A percentile compares a stretch with the other conserved stretches of the same genome.
phyloP scores from a whole-genome alignment of 2,888 invertebrate genomes.

The Eudemis profundana region DNA sequence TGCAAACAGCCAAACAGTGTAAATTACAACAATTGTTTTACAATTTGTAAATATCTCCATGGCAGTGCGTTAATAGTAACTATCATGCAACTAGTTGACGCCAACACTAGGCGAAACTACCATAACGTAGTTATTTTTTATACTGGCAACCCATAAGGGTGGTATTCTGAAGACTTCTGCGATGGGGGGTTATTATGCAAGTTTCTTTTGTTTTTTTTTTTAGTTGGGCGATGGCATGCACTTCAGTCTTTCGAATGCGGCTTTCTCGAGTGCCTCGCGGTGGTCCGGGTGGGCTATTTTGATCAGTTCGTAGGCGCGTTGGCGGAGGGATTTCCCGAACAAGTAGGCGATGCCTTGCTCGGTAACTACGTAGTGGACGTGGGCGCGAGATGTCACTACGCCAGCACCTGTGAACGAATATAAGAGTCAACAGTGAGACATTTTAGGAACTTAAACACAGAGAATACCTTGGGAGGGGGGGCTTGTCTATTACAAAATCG shows the following conservation, averaged over 20 bases:
- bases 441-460: too few species aligned
- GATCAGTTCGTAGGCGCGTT: slow-evolving; percentile 95
- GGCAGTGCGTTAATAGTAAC: slow-evolving; percentile 28
- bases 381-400: slow-evolving; percentile 96
- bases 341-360: slow-evolving; percentile 95
- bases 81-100: slow-evolving; percentile 25
- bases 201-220: slow-evolving; percentile 26
- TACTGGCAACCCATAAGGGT: slow-evolving; percentile 47
- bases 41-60: background rate
- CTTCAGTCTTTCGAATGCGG: slow-evolving; percentile 93
- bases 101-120: slow-evolving; percentile 34
- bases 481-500: too few species aligned
- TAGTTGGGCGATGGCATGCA: slow-evolving; percentile 88
- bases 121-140: slow-evolving; percentile 42
- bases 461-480: too few species aligned
- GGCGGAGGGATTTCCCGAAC: slow-evolving; percentile 95
- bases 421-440: background rate
- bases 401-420: slow-evolving; percentile 89
- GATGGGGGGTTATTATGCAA: slow-evolving; percentile 20
- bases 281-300: slow-evolving; percentile 96
- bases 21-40: slow-evolving; percentile 12
- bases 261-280: slow-evolving; percentile 92
- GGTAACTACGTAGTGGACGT: slow-evolving; percentile 97
- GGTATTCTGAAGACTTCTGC: slow-evolving; percentile 22
- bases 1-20: slow-evolving; percentile 32